These are phyloP conservation scores for Sus scrofa DNA, from an alignment of 2,113 vertebrate genomes.

Conservation along the genomic window T2T-Sscrofa CM000822.6:63632001-63632500, in stretches of 20 bases:
- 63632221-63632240: neutral
- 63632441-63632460: constrained; percentile 1
- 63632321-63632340: neutral
- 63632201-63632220: neutral
- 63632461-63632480: neutral
- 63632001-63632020: neutral
- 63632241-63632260: neutral
- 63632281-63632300: neutral
- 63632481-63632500: neutral
- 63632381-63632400: neutral
- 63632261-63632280: neutral
- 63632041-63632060: neutral
- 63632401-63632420: neutral
- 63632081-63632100: neutral
- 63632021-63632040: neutral
- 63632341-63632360: neutral
- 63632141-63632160: neutral
- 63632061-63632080: neutral
- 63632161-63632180: neutral
- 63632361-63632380: neutral
- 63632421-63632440: neutral
- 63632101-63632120: neutral
- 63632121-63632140: neutral
- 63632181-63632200: neutral
- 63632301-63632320: neutral